Evolutionary conservation across 2,113 vertebrate species (phyloP), one percentile per base, ranked within the genome.

Genomic region (Tautogolabrus adspersus): DNA sequence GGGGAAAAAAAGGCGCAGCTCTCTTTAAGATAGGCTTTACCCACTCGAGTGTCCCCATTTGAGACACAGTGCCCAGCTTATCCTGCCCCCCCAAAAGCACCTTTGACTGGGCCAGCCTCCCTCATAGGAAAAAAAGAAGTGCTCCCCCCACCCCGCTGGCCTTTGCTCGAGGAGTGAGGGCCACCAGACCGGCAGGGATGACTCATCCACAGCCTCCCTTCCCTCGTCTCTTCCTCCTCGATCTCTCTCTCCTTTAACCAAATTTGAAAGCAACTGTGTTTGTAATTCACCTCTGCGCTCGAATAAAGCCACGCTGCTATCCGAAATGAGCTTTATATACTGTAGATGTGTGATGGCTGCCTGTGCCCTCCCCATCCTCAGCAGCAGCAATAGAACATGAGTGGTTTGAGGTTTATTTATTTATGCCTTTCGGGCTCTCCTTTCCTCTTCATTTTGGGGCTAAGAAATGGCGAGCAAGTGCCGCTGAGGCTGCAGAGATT

Each of bases 341-440:
- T 80, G 79, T 77, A 75, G 83, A 87, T 75, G 86, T 82, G 80
- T 0, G 60, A 72, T n/a, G 80, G 79, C 11, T 84, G 72, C 52
- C 83, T 51, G 64, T 62, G 72, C 64, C 0, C 72, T 63, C 62
- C 47, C 38, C 22, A 30, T 81, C 79, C 84, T 75, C 13, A 66
- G 87, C 64, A 75, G 81, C 81, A 84, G 84, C 88, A 83, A 71
- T 74, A 87, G 83, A 87, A 79, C 77, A 84, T 59, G 70, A 86
- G 89, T 66, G 91, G 84, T 84, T 90, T 81, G 84, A 91, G 86
- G 85, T 88, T 93, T 92, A 90, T 91, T 93, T 93, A 91, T 91
- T 91, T 90, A 88, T 89, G 91, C 91, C 89, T 83, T 42, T 87
- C 86, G 64, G 87, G 72, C 87, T 91, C 87, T 89, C 72, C 87